Conservation (phyloP, 2,888 invertebrate genomes). For the Antheraea yamamai region DNA sequence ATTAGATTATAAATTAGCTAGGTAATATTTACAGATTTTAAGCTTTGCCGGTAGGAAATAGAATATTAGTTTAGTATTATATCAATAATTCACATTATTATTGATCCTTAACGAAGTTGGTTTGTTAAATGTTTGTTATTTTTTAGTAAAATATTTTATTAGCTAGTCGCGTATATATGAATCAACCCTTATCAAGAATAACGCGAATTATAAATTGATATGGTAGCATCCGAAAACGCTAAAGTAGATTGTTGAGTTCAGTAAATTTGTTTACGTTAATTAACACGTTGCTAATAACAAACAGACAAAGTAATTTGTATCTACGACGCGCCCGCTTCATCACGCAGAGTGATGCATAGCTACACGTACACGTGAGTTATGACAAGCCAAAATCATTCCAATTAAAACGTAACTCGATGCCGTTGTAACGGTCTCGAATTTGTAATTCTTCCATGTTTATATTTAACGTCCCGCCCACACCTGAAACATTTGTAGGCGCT, state of each 20-base stretch:
- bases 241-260: background rate
- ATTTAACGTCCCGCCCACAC: background rate
- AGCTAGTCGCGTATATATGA: no score
- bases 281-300: constrained; percentile 18
- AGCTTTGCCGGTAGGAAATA: no score
- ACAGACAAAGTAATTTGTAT: constrained; percentile 55
- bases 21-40: no score
- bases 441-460: constrained; percentile 8
- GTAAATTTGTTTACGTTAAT: constrained; percentile 24
- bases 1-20: no score
- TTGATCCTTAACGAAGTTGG: no score
- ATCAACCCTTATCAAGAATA: no score
- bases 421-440: background rate
- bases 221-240: background rate
- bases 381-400: constrained; percentile 57
- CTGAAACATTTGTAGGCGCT: background rate
- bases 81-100: no score
- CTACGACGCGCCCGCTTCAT: constrained; percentile 51
- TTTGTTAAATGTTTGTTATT: no score
- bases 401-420: constrained; percentile 72
- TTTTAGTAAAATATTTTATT: no score
- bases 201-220: background rate
- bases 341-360: constrained; percentile 47
- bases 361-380: constrained; percentile 55
- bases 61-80: no score